Base-by-base conservation (phyloP, 2,113 vertebrate genomes). In the Rattus norvegicus region DNA sequence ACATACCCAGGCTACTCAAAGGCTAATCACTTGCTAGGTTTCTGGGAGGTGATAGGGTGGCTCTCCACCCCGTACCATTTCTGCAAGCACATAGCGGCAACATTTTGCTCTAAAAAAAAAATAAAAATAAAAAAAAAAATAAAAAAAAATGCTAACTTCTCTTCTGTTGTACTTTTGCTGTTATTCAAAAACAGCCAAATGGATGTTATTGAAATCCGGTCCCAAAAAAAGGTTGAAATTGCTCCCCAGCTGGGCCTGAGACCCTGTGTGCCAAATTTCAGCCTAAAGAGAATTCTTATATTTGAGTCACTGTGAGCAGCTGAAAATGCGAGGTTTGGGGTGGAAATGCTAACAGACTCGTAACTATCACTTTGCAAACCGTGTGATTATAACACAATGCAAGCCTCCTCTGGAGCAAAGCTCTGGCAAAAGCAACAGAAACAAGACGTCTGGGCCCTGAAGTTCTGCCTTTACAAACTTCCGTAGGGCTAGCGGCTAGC, bases 181-280 rank as follows among this genome's bases (percentile, higher is more conserved):
- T 96, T 98, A 95, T 97, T 98, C 92, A 97, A 97, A 97, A 98
- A 97, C 96, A 97, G 98, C 97, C 98, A 98, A 98, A 96, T 98
- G 98, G 97, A 98, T 98, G 97, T 93, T 95, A 98, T 87, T 96
- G 97, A 97, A 98, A 97, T 98, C 77, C 76, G 9, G 79, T 97
- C 0, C 97, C 0, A 97, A 98, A 98, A 91, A 90, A 65, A 94
- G 72, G 95, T 96, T 96, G 76, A 92, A 97, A 96, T 90, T 90
- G 90, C 95, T 97, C 96, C 97, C 93, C 96, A 95, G 97, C 96
- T 95, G 95, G 96, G 95, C 90, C 91, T 96, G 91, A 97, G 97
- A 92, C 97, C 95, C 90, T 63, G 12, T 20, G 30, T 94, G 97
- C 97, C 98, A 86, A 95, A 95, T 95, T 91, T 94, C 96, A 97